Conservation (phyloP, 2,888 invertebrate species). For the Lapara coniferarum region DNA sequence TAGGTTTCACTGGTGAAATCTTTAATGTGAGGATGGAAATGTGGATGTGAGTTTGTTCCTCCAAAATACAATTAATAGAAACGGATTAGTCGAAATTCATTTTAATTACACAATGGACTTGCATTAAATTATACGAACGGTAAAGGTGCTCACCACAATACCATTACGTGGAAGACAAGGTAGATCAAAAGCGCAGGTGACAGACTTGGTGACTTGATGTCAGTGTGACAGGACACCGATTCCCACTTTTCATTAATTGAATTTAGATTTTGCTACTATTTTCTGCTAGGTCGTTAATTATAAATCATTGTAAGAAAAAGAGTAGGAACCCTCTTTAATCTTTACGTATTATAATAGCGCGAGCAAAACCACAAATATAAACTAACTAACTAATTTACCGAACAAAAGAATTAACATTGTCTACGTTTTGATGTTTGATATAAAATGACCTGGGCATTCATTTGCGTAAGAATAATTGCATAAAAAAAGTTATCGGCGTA, state of each 20-base stretch:
- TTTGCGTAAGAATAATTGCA: slow-evolving; percentile 18
- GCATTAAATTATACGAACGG: no score
- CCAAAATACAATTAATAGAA: not conserved
- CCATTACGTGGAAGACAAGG: no score
- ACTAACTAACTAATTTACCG: slow-evolving; percentile 5
- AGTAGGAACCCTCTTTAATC: not conserved
- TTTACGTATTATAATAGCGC: not conserved
- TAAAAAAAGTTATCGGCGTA: slow-evolving; percentile 14
- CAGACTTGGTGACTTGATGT: no score
- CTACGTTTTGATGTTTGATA: slow-evolving; percentile 12
- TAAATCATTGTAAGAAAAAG: no score
- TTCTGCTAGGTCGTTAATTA: no score
- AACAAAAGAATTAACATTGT: slow-evolving; percentile 27
- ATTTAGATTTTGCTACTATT: no score
- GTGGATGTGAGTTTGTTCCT: not conserved
- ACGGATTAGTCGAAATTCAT: not conserved
- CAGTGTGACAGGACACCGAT: no score
- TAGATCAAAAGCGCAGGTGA: no score
- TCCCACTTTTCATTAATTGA: no score
- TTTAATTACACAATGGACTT: no score
- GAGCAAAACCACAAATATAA: not conserved
- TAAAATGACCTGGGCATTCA: slow-evolving; percentile 16
- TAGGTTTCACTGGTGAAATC: slow-evolving; percentile 17
- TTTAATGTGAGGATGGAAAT: not conserved
- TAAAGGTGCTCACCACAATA: no score